Percentiles rank a stretch among this genome's conserved stretches.
These are phyloP conservation scores for Uropetala carovei DNA, from an alignment of 2,888 invertebrate genomes.

Conservation along the genomic window DNA sequence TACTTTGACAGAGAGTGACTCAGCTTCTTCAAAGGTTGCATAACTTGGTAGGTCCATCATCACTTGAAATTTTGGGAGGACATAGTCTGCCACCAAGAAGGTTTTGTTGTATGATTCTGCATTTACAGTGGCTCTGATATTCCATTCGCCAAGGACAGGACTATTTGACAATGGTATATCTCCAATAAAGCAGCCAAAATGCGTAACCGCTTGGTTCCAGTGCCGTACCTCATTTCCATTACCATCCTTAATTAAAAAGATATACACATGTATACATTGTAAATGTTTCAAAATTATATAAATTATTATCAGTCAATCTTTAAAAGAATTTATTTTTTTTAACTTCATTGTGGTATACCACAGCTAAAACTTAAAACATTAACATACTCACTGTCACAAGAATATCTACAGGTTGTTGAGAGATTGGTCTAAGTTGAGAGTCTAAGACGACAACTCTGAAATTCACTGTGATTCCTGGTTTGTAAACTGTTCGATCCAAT, in stretches of 20 bases:
- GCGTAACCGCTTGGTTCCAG: slow-evolving; percentile 82
- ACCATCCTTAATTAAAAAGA: slow-evolving; percentile 79
- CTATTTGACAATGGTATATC: slow-evolving; percentile 87
- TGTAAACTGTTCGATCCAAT: slow-evolving; percentile 94
- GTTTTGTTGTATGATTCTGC: slow-evolving; percentile 83
- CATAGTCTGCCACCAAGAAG: slow-evolving; percentile 92
- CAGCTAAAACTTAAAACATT: neutral
- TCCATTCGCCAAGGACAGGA: slow-evolving; percentile 93
- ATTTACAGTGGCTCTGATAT: slow-evolving; percentile 82
- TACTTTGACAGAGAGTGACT: slow-evolving; percentile 85
- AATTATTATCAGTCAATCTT: too few species aligned
- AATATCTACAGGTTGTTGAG: slow-evolving; percentile 82
- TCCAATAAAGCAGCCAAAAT: slow-evolving; percentile 85
- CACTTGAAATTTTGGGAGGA: slow-evolving; percentile 95
- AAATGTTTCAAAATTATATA: neutral
- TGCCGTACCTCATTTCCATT: slow-evolving; percentile 89
- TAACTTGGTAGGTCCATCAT: slow-evolving; percentile 89
- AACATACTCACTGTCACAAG: slow-evolving; percentile 79
- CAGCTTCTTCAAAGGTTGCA: slow-evolving; percentile 87
- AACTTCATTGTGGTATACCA: slow-evolving; percentile 36
- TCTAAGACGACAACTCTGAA: slow-evolving; percentile 89
- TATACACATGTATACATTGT: neutral
- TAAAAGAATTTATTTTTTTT: neutral
- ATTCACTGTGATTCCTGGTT: slow-evolving; percentile 88
- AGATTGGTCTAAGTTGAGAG: slow-evolving; percentile 84